Percentiles rank a stretch among this genome's conserved stretches.
Evolutionary conservation across 2,797 vertebrate species (phyloP).

Genomic region (Anguilla anguilla): DNA sequence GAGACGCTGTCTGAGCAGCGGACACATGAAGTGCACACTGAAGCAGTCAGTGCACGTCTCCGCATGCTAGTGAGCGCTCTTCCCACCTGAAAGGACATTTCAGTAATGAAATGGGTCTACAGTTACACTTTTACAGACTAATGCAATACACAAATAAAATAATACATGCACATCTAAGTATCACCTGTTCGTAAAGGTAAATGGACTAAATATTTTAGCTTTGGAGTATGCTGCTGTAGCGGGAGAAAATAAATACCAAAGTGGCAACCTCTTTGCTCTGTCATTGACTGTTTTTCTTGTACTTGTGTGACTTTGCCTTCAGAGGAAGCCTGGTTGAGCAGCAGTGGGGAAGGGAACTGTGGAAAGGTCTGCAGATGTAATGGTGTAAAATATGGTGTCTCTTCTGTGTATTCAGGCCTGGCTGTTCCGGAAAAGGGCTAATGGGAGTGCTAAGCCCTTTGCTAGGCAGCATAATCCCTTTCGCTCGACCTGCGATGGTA

Average conservation of each 20-base stretch:
- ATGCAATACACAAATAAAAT: too few relatives aligned
- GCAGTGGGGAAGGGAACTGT: background rate
- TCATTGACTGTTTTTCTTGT: background rate
- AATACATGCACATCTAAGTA: background rate
- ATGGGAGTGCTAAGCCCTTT: background rate
- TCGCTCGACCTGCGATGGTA: background rate
- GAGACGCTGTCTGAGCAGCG: too few relatives aligned
- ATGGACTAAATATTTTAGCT: background rate
- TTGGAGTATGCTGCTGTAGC: background rate
- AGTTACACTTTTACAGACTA: background rate
- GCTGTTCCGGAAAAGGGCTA: conserved; percentile 1
- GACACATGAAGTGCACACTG: background rate
- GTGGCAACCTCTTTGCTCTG: background rate
- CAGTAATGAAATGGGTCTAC: background rate
- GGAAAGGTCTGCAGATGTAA: background rate
- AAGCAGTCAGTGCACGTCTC: background rate
- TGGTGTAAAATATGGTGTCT: background rate
- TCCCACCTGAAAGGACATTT: background rate
- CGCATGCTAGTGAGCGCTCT: background rate
- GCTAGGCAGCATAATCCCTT: background rate
- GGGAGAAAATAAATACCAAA: background rate
- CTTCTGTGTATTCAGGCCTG: conserved; percentile 10
- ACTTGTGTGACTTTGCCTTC: background rate
- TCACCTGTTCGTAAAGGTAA: background rate
- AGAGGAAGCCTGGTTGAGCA: background rate